Evolutionary conservation across 2,797 vertebrate genomes (phyloP), one percentile per base, ranked within the genome.

Genomic region (Thamnophis elegans): DNA sequence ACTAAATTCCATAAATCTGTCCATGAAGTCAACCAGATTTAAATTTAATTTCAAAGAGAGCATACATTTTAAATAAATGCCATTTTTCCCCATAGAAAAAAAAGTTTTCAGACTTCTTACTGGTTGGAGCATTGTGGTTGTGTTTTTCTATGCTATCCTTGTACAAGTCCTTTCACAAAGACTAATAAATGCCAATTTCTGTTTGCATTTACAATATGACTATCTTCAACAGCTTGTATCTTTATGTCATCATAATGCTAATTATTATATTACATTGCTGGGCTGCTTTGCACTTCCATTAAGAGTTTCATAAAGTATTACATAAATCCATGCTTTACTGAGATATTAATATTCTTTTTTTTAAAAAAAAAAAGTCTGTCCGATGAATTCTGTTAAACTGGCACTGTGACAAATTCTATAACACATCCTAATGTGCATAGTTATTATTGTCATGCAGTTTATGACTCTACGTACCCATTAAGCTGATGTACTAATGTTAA

Each of bases 401-500:
- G 47, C 12, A 0, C 91, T 90, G 56, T 54, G 65, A 59, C 54
- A 4, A 92, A 95, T 94, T 96, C 93, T 92, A 94, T 59, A 95
- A 88, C 60, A 89, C 13, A 53, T 22, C 87, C 93, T 90, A 94
- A 96, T 25, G 73, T 65, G 93, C 89, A 73, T 89, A 94, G 92
- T 96, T 96, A 92, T 95, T 96, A 95, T 78, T 91, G 94, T 87
- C 91, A 94, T 89, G 94, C 91, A 89, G 94, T 95, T 93, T 62
- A 53, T 16, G 92, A 94, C 90, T 87, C 32, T 36, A 28, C 73
- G 86, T 0, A 73, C 94, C 89, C 94, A 92, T 95, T 96, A 92
- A 96, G 89, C 87, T 96, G 95, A 96, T 93, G 89, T 26, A 93
- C 91, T 94, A 94, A 91, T 85, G 88, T 90, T 95, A 97, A 96